Base-by-base conservation (phyloP, 2,797 vertebrate species). In the Hozukius guyotensis region DNA sequence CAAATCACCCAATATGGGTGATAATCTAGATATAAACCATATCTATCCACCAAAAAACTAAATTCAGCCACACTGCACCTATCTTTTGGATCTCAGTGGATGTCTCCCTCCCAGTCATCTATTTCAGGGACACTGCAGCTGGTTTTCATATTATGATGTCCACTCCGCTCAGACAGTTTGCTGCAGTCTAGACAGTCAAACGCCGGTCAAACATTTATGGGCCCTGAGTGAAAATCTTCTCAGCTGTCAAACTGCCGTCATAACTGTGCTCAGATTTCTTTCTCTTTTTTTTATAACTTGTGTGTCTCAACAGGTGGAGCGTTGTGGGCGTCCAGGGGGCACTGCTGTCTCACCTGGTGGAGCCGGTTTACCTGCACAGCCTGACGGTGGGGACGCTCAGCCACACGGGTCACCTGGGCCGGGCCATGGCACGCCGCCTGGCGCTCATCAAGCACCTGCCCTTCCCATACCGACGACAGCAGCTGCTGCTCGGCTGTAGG, bases 291-390 rank as follows among this genome's bases (percentile, higher is more conserved):
- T 53, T 3, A 5, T 3, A 20, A 24, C 10, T 3, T 2, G 10
- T 53, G 59, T 81, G 34, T 74, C 53, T 65, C 14, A 6, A 25
- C 93, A 99, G 97, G 86, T 99, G 98, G 97, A 97, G 97, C 8
- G 93, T 96, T 13, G 92, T 97, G 55, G 98, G 98, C 22, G 91
- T 98, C 12, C 98, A 99, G 89, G 98, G 98, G 0, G 96, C 97
- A 0, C 97, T 98, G 27, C 95, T 99, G 86, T 97, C 97, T 76
- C 96, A 95, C 92, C 96, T 98, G 94, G 94, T 98, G 1, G 97
- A 97, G 85, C 98, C 98, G 0, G 89, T 97, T 82, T 98, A 99
- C 95, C 94, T 99, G 87, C 95, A 97, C 90, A 99, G 97, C 83
- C 92, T 99, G 79, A 86, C 96, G 0, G 96, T 98, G 93, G 97